Conservation (phyloP, 1,140 invertebrate genomes). For the Stratiolaelaps scimitus region DNA sequence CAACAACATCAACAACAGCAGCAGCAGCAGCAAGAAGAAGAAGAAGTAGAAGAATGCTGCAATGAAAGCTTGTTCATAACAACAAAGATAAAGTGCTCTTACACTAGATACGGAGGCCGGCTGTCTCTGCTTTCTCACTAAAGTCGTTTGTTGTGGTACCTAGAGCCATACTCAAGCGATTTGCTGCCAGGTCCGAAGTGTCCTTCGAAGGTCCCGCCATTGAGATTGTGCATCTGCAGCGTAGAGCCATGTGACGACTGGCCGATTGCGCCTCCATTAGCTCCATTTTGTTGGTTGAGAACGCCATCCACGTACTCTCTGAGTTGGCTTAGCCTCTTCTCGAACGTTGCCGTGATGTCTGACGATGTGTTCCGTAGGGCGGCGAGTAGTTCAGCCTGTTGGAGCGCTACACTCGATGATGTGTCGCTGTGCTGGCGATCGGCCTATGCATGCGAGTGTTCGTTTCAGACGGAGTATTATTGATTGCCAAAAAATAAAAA, state of each 20-base stretch:
- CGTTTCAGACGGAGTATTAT: background rate
- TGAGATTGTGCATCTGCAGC: background rate
- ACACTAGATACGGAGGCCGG: conserved; percentile 20
- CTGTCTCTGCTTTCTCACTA: conserved; percentile 9
- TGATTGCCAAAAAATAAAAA: too few species aligned
- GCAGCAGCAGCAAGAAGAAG: too few species aligned
- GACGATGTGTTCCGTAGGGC: conserved; percentile 15
- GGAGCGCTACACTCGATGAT: background rate
- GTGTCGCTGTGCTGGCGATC: conserved; percentile 22
- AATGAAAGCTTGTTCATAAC: too few species aligned
- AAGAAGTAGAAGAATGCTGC: too few species aligned
- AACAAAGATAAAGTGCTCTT: conserved; percentile 1
- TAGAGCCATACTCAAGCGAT: conserved; percentile 26
- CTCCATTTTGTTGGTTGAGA: background rate
- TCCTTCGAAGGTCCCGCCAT: conserved; percentile 21
- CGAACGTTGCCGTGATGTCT: conserved; percentile 7
- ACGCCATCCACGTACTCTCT: conserved; percentile 24
- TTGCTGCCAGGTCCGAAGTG: conserved; percentile 21
- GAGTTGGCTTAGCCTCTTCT: conserved; percentile 10
- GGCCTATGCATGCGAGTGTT: background rate
- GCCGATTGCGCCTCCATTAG: background rate
- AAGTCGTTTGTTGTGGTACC: conserved; percentile 24
- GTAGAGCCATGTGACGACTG: background rate
- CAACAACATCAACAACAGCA: too few species aligned
- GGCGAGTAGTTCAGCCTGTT: conserved; percentile 19